A percentile compares a stretch with the other conserved stretches of the same genome.
Conservation (phyloP, 2,797 vertebrate species). For the Sciaenops ocellatus region DNA sequence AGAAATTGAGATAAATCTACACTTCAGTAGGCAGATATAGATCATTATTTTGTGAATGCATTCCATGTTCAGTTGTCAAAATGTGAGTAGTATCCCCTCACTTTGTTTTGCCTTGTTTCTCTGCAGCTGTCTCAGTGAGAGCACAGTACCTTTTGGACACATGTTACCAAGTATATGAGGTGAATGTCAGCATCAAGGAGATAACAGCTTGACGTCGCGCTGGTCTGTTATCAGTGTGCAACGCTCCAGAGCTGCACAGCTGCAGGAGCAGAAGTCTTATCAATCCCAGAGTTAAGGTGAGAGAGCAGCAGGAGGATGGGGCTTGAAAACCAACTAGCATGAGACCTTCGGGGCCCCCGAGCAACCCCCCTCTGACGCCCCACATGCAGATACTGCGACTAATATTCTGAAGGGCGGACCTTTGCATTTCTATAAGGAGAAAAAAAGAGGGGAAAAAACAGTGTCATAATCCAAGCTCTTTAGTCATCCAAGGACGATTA, state of each 20-base stretch:
- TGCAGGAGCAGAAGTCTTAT: constrained; percentile 78
- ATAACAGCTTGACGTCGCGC: constrained; percentile 80
- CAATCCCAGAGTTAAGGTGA: constrained; percentile 67
- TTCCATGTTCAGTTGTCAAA: constrained; percentile 36
- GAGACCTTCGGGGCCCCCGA: constrained; percentile 45
- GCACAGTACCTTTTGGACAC: constrained; percentile 62
- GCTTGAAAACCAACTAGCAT: constrained; percentile 48
- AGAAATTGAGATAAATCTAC: constrained; percentile 6
- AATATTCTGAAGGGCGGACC: constrained; percentile 71
- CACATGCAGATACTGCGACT: constrained; percentile 43
- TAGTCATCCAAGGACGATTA: constrained; percentile 77
- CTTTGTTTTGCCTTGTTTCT: constrained; percentile 39
- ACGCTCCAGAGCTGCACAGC: constrained; percentile 71
- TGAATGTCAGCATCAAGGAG: constrained; percentile 82
- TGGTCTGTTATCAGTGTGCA: constrained; percentile 74
- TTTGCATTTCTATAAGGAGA: constrained; percentile 64
- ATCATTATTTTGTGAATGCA: constrained; percentile 16
- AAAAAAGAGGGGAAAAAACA: constrained; percentile 41
- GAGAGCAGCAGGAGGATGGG: constrained; percentile 56
- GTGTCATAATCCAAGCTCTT: constrained; percentile 68
- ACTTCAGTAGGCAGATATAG: not conserved
- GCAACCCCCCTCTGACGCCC: constrained; percentile 37
- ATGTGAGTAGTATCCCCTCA: constrained; percentile 14
- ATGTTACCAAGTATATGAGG: constrained; percentile 76
- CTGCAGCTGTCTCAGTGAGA: constrained; percentile 57